Evolutionary conservation across 1,140 invertebrate species (phyloP).

Genomic region (Heliconius eleuchia): DNA sequence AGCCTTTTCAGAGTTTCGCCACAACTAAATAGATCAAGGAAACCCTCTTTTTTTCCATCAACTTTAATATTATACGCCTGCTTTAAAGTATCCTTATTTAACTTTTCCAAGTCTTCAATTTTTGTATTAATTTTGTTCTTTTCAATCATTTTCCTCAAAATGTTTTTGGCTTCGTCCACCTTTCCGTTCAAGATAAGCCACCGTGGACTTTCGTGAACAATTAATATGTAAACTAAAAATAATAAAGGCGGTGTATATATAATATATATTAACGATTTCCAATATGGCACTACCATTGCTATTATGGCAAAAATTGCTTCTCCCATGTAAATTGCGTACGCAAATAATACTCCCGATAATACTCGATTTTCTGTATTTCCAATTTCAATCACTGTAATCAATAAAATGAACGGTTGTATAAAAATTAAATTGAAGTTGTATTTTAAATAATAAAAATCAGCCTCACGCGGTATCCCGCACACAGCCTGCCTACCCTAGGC

Average conservation of each 20-base stretch:
- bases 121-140: slow-evolving; percentile 81
- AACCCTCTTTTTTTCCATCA: slow-evolving; percentile 46
- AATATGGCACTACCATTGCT: slow-evolving; percentile 86
- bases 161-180: slow-evolving; percentile 83
- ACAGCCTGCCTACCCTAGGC: no score
- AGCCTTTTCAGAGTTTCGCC: slow-evolving; percentile 57
- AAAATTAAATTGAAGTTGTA: not conserved
- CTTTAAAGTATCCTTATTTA: slow-evolving; percentile 52
- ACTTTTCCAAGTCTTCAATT: slow-evolving; percentile 46
- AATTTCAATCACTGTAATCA: slow-evolving; percentile 86
- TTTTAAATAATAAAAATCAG: no score
- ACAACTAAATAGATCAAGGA: slow-evolving; percentile 50
- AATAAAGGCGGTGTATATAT: slow-evolving; percentile 85
- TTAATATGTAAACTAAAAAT: slow-evolving; percentile 82
- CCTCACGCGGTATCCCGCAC: no score
- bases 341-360: slow-evolving; percentile 85
- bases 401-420: not conserved
- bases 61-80: slow-evolving; percentile 47
- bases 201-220: slow-evolving; percentile 85
- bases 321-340: slow-evolving; percentile 87
- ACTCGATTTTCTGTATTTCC: slow-evolving; percentile 86
- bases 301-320: slow-evolving; percentile 85
- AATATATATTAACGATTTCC: slow-evolving; percentile 86
- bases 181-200: slow-evolving; percentile 89
- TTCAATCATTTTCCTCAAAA: slow-evolving; percentile 82